Percentiles rank a stretch among this genome's conserved stretches.
These are phyloP conservation scores for Gallinago nigripennis DNA, from an alignment of 2,797 vertebrate species.

Conservation along the genomic window DNA sequence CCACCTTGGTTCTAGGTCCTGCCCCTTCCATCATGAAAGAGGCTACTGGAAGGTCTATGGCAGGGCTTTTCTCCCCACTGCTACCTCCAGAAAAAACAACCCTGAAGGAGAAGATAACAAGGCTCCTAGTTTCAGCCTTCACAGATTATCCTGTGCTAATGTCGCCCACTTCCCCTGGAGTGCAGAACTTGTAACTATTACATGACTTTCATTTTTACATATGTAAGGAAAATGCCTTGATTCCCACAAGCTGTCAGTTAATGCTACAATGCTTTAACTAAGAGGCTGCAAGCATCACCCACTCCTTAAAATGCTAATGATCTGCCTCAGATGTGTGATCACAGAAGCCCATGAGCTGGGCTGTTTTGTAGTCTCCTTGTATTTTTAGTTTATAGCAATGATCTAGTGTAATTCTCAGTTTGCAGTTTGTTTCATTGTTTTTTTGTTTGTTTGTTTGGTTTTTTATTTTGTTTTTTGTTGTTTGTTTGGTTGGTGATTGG, in stretches of 20 bases:
- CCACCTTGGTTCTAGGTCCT: background rate
- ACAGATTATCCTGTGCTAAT: background rate
- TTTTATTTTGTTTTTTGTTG: too few relatives aligned
- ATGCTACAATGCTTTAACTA: conserved; percentile 27
- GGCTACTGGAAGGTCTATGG: background rate
- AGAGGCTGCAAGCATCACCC: conserved; percentile 26
- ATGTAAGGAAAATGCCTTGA: conserved; percentile 21
- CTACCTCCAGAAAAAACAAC: background rate
- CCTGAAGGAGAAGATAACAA: background rate
- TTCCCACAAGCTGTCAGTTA: conserved; percentile 52
- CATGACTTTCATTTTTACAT: conserved; percentile 19
- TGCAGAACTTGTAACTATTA: background rate
- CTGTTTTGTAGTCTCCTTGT: background rate
- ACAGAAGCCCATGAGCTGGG: background rate
- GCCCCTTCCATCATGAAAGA: background rate
- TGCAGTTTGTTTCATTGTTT: background rate
- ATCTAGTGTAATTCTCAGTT: background rate
- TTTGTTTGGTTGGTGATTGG: background rate
- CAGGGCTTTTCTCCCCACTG: background rate
- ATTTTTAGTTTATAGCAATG: background rate
- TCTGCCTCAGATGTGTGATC: conserved; percentile 23
- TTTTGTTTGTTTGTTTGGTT: too few relatives aligned
- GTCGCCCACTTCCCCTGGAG: background rate
- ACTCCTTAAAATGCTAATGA: conserved; percentile 63
- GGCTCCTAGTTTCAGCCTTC: background rate